Conservation (phyloP, 2,797 vertebrate genomes). For the Artibeus lituratus region DNA sequence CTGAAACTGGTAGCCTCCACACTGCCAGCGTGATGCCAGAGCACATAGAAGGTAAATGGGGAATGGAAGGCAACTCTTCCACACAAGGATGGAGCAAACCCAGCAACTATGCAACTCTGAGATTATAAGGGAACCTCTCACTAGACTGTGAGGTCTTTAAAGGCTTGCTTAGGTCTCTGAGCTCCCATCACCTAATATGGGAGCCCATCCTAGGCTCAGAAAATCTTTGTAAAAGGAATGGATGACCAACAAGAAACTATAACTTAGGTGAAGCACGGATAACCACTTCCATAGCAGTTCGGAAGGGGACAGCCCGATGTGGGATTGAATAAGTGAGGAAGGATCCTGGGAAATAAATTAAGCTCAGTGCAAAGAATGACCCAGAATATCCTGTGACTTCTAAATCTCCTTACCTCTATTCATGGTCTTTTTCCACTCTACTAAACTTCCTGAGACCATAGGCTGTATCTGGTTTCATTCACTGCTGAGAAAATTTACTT, state of each 20-base stretch:
- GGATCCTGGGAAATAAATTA: neutral
- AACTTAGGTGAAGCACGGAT: neutral
- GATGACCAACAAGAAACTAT: neutral
- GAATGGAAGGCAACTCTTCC: neutral
- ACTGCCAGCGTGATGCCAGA: neutral
- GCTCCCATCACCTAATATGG: neutral
- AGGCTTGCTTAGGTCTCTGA: neutral
- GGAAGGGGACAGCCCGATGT: neutral
- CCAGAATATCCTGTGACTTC: neutral
- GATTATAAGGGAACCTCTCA: neutral
- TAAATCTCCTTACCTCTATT: constrained; percentile 44
- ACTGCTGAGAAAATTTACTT: neutral
- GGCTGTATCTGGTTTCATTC: neutral
- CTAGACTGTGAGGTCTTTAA: neutral
- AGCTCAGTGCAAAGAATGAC: neutral
- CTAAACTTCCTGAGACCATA: neutral
- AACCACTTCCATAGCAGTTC: no score
- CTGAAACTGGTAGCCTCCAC: neutral
- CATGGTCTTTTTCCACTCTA: constrained; percentile 64
- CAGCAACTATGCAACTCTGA: neutral
- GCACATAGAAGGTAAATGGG: neutral
- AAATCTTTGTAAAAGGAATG: neutral
- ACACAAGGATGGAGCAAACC: neutral
- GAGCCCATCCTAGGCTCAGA: neutral
- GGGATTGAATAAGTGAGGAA: neutral